Conservation (phyloP, 2,797 vertebrate species). For the Syncerus caffer region DNA sequence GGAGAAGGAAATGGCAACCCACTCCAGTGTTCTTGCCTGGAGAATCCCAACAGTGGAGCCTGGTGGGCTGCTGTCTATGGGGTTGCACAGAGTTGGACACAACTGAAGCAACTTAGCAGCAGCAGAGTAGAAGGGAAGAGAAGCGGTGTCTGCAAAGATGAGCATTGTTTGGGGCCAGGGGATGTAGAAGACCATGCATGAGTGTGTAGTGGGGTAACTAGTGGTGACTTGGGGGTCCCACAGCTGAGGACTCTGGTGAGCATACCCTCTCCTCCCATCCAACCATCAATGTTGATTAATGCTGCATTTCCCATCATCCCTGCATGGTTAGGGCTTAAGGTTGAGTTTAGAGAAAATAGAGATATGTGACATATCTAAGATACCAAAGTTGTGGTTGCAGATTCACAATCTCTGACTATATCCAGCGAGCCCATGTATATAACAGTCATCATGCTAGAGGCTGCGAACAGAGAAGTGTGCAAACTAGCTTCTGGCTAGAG, state of each 20-base stretch:
- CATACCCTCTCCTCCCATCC: background rate
- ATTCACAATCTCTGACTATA: background rate
- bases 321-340: background rate
- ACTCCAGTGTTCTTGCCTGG: no score
- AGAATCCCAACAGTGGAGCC: rapidly evolving
- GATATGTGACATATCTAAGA: background rate
- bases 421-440: background rate
- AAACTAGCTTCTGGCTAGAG: background rate
- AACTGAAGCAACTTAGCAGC: no score
- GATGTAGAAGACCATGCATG: background rate
- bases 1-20: no score
- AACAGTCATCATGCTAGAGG: background rate
- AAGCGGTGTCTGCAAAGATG: background rate
- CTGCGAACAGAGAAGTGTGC: background rate
- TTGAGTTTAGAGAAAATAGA: background rate
- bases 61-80: no score
- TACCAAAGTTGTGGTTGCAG: background rate
- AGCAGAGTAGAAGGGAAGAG: background rate
- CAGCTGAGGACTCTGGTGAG: background rate
- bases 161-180: no score
- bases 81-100: no score
- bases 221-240: background rate
- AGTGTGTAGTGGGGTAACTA: background rate
- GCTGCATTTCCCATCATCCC: background rate
- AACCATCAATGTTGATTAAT: background rate